These are phyloP conservation scores for Nomada hirtipes DNA, from an alignment of 2,888 invertebrate species.

Conservation along the genomic window DNA sequence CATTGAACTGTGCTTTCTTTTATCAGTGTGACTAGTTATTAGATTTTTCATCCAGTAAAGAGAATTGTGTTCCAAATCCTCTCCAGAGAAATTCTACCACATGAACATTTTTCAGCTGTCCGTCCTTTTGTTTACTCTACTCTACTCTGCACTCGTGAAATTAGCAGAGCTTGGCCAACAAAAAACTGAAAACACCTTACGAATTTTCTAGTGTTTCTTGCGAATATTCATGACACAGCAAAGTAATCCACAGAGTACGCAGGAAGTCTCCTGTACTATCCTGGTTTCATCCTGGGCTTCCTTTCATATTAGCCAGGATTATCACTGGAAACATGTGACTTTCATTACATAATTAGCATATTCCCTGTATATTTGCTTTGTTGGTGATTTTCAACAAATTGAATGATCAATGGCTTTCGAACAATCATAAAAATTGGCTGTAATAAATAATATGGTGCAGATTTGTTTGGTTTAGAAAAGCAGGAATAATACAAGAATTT, in stretches of 20 bases:
- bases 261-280: constrained; percentile 35
- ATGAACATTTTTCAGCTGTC: no score
- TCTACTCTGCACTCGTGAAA: constrained; percentile 1
- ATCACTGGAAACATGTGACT: constrained; percentile 38
- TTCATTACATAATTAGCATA: constrained; percentile 40
- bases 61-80: no score
- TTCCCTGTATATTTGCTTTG: constrained; percentile 40
- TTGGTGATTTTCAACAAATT: constrained; percentile 17
- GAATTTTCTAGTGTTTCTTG: constrained; percentile 7
- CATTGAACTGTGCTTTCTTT: no score
- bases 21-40: no score
- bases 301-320: constrained; percentile 51
- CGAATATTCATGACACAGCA: constrained; percentile 54
- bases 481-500: no score
- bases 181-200: constrained; percentile 14
- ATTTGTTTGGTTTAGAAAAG: no score
- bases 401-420: background rate
- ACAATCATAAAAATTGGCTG: no score
- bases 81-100: no score
- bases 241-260: constrained; percentile 44
- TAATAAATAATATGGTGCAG: no score
- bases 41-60: no score
- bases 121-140: no score
- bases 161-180: constrained; percentile 8
- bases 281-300: constrained; percentile 36